Evolutionary conservation across 2,113 vertebrate genomes (phyloP).

Genomic region (Manacus vitellinus): DNA sequence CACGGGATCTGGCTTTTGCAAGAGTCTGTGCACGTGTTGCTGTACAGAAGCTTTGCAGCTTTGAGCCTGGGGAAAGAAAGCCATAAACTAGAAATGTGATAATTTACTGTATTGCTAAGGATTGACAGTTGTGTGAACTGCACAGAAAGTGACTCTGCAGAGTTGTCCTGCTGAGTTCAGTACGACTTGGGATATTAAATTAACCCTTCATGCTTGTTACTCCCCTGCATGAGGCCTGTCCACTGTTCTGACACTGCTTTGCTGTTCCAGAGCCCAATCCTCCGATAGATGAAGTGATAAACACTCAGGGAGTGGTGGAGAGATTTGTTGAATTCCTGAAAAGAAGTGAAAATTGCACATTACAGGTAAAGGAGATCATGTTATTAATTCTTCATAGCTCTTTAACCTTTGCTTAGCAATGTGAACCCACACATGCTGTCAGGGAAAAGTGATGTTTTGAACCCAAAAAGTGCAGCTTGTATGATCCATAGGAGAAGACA

Average conservation of each 20-base stretch:
- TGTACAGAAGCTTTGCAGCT: background rate
- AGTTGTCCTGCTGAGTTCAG: background rate
- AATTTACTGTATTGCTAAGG: background rate
- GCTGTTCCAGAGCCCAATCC: slow-evolving; percentile 90
- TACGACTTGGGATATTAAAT: background rate
- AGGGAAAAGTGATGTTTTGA: background rate
- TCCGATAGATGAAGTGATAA: slow-evolving; percentile 98
- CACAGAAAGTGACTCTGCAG: background rate
- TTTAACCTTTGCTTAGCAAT: background rate
- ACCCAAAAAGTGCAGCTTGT: background rate
- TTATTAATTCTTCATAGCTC: background rate
- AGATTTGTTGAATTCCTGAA: slow-evolving; percentile 97
- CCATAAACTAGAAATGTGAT: background rate
- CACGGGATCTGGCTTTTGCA: background rate
- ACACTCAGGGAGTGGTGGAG: slow-evolving; percentile 91
- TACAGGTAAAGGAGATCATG: slow-evolving; percentile 83
- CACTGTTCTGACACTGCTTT: background rate
- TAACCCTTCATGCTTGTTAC: background rate
- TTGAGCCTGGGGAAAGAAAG: background rate
- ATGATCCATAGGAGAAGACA: background rate
- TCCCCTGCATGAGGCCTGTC: background rate
- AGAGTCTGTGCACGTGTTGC: background rate
- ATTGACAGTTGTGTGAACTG: background rate
- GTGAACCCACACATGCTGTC: background rate
- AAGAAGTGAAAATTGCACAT: slow-evolving; percentile 90